Evolutionary conservation across 2,797 vertebrate species (phyloP).

Genomic region (Helostoma temminkii): DNA sequence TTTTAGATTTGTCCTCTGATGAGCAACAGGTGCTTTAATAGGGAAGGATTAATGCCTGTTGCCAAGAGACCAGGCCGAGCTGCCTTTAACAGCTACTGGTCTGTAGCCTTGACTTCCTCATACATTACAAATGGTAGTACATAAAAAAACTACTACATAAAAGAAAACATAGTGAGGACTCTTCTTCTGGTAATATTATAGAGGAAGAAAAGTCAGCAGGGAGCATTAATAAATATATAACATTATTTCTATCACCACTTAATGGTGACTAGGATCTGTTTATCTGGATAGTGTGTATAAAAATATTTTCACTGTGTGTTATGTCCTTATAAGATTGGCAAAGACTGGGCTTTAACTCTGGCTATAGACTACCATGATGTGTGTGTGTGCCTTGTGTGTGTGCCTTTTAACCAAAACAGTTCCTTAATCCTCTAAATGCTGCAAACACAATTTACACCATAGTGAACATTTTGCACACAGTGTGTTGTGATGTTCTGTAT

Average conservation of each 20-base stretch:
- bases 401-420: too few species aligned
- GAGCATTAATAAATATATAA: too few species aligned
- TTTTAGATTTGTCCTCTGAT: constrained; percentile 44
- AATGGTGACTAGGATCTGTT: neutral
- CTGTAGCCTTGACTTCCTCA: neutral
- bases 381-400: too few species aligned
- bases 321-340: too few species aligned
- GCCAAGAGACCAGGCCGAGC: constrained; percentile 7
- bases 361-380: too few species aligned
- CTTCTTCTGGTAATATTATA: neutral
- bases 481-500: neutral
- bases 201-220: too few species aligned
- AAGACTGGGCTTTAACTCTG: too few species aligned
- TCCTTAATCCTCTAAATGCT: too few species aligned
- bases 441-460: neutral
- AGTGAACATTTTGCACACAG: constrained; percentile 6
- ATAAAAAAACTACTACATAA: constrained; percentile 1
- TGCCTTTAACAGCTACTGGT: constrained; percentile 14
- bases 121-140: neutral
- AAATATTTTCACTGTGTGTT: too few species aligned
- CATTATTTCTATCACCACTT: too few species aligned
- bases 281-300: neutral
- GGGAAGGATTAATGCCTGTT: constrained; percentile 11
- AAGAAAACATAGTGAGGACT: too few species aligned
- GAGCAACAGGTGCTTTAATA: constrained; percentile 26